Conservation (phyloP, 2,888 invertebrate species). For the Cynaeus angustus region DNA sequence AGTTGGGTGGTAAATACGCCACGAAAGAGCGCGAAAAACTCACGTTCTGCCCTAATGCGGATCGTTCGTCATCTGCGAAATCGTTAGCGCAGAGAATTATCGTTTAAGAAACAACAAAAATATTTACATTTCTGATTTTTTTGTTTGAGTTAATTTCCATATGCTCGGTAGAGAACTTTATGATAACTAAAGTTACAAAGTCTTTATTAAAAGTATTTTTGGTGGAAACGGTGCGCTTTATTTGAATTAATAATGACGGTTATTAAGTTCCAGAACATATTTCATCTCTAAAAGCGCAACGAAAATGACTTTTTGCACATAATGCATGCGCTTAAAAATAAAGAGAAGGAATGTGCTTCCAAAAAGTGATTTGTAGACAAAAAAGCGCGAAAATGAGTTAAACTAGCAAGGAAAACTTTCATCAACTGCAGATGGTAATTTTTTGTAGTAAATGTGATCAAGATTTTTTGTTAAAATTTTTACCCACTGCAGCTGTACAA, state of each 20-base stretch:
- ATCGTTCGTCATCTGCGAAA: slow-evolving; percentile 53
- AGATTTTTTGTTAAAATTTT: too few species aligned
- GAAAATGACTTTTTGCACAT: slow-evolving; percentile 28
- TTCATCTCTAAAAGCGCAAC: slow-evolving; percentile 33
- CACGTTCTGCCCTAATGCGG: slow-evolving; percentile 55
- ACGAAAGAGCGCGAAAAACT: slow-evolving; percentile 50
- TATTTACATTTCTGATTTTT: slow-evolving; percentile 46
- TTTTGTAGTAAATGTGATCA: too few species aligned
- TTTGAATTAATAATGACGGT: slow-evolving; percentile 36
- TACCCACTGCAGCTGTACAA: too few species aligned
- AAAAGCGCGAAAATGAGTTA: too few species aligned
- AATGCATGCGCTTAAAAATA: slow-evolving; percentile 29
- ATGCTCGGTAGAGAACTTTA: slow-evolving; percentile 8
- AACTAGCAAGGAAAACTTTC: too few species aligned
- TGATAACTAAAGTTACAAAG: neutral
- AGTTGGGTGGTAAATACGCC: slow-evolving; percentile 38
- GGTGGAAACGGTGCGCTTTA: slow-evolving; percentile 17
- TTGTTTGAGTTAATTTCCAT: slow-evolving; percentile 17
- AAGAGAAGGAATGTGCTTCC: slow-evolving; percentile 10
- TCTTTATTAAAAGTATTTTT: slow-evolving; percentile 35
- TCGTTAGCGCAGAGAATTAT: slow-evolving; percentile 50
- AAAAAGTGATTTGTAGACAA: neutral
- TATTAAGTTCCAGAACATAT: slow-evolving; percentile 34
- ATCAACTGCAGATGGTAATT: too few species aligned
- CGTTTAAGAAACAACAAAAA: slow-evolving; percentile 51